Percentiles rank a stretch among this genome's conserved stretches.
These are phyloP conservation scores for Centrocercus urophasianus DNA, from an alignment of 2,113 vertebrate genomes.

Conservation along the genomic window DNA sequence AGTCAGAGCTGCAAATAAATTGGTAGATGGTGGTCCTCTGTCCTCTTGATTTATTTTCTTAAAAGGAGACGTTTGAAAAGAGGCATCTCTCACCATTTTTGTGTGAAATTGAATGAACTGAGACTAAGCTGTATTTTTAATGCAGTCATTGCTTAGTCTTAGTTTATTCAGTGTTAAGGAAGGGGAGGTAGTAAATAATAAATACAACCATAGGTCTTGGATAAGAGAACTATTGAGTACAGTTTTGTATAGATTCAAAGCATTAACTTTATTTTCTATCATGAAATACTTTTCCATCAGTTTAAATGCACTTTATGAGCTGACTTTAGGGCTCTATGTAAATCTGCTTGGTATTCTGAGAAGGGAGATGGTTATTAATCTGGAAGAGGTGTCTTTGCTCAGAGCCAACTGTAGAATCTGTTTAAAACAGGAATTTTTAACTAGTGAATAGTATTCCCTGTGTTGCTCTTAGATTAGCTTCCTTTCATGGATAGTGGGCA, in stretches of 20 bases:
- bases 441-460: slow-evolving; percentile 48
- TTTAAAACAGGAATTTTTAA: slow-evolving; percentile 56
- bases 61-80: not conserved
- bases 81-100: not conserved
- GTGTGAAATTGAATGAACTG: not conserved
- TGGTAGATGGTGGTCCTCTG: not conserved
- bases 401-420: not conserved
- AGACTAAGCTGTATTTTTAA: not conserved
- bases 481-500: slow-evolving; percentile 30
- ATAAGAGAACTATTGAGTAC: not conserved
- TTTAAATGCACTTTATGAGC: slow-evolving; percentile 26
- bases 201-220: not conserved
- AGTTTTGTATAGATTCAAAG: not conserved
- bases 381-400: slow-evolving; percentile 37
- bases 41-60: slow-evolving; percentile 32
- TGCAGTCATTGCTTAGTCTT: too few relatives aligned
- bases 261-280: not conserved
- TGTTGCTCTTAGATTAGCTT: slow-evolving; percentile 37
- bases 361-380: slow-evolving; percentile 47
- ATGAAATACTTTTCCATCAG: not conserved
- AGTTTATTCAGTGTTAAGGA: not conserved
- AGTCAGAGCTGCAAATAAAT: not conserved
- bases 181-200: not conserved
- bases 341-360: slow-evolving; percentile 42
- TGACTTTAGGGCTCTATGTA: slow-evolving; percentile 34